These are phyloP conservation scores for Sinocyclocheilus anshuiensis DNA, from an alignment of 2,113 vertebrate genomes.

Conservation along the genomic window DNA sequence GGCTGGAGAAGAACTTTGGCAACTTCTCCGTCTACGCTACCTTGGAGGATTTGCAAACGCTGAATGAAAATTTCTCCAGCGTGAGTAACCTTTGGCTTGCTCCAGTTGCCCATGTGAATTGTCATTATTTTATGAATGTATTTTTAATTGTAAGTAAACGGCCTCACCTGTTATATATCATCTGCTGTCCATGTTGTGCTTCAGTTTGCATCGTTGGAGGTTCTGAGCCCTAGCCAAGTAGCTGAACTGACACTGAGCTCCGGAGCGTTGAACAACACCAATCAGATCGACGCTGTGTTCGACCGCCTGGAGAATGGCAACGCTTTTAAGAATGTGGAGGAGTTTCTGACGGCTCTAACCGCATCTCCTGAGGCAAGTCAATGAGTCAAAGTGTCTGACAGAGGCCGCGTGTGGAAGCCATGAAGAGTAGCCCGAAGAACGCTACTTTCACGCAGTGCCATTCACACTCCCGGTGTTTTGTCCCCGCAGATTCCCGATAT, in stretches of 20 bases:
- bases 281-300: slow-evolving; percentile 26
- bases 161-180: no score
- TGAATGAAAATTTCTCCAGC: no score
- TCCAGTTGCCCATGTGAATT: no score
- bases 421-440: not conserved
- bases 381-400: no score
- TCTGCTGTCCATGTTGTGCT: no score
- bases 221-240: slow-evolving; percentile 1
- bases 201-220: no score
- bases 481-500: slow-evolving; percentile 28
- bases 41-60: no score
- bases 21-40: no score
- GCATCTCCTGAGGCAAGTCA: slow-evolving; percentile 44
- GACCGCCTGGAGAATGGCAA: slow-evolving; percentile 24
- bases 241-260: slow-evolving; percentile 39
- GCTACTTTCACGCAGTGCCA: not conserved
- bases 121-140: no score
- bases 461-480: not conserved
- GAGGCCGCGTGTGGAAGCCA: not conserved
- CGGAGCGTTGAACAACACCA: not conserved
- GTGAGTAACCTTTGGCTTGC: no score
- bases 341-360: slow-evolving; percentile 32
- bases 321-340: slow-evolving; percentile 35
- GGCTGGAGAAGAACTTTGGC: no score
- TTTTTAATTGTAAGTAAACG: no score